Base-by-base conservation (phyloP, 2,888 invertebrate species). In the Junonia oenone region DNA sequence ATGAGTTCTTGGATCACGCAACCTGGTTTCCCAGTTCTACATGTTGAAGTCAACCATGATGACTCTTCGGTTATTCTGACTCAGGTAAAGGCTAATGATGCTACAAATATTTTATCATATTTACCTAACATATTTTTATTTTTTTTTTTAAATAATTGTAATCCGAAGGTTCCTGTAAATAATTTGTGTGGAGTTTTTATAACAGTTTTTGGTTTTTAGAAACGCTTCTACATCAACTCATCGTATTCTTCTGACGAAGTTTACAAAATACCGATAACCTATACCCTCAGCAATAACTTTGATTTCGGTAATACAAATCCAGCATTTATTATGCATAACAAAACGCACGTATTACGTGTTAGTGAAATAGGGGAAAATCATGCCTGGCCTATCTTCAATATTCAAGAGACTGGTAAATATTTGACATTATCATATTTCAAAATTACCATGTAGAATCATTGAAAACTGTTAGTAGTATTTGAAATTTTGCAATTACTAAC, bases 361-460 rank as follows among this genome's bases (percentile, higher is more conserved):
- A 59, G 70, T 0, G 73, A 76, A 48, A 71, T 83, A n/a, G 72
- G 65, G 15, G 61, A 70, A 11, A 63, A 68, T 14, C 74, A 80
- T 22, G 80, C 83, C 40, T 93, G 93, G 93, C 73, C 93, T 0
- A 82, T 94, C 43, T 84, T 93, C 22, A 94, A 94, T 66, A 57
- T 92, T 9, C 92, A 93, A 67, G 91, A 92, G 72, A 91, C 91
- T 59, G 93, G 93, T 92, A 68, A 71, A 52, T 29, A 29, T 29
- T 29, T 9, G 1, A 1, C 2, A 8, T 5, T 5, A 22, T 22
- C 22, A 22, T 22, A 22, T 2, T 22, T 22, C 2, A 22, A 22
- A 22, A 5, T 22, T 22, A 5, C 5, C 2, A 22, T 22, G 5
- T 5, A 22, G 22, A n/a, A n/a, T n/a, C n/a, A n/a, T n/a, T n/a